Evolutionary conservation across 2,888 invertebrate species (phyloP).

Genomic region (Icerya purchasi): DNA sequence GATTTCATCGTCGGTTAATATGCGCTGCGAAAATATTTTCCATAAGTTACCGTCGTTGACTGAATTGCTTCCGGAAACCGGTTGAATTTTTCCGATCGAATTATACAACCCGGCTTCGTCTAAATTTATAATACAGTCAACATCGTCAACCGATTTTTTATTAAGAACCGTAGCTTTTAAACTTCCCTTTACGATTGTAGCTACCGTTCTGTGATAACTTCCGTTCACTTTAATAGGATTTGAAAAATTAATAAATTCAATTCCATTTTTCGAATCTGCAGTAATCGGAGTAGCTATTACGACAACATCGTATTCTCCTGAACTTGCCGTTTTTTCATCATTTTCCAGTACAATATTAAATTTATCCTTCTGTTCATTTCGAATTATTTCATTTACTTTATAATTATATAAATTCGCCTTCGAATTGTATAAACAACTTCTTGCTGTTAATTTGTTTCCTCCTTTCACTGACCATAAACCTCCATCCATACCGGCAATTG

Average conservation of each 20-base stretch:
- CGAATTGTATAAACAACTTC: constrained; percentile 25
- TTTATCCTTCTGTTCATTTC: constrained; percentile 19
- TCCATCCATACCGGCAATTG: background rate
- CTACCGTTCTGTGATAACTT: constrained; percentile 31
- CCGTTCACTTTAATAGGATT: constrained; percentile 24
- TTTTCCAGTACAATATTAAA: constrained; percentile 10
- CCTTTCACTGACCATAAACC: constrained; percentile 34
- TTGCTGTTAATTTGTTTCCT: constrained; percentile 33
- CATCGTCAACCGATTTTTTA: constrained; percentile 21
- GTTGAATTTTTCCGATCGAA: constrained; percentile 26
- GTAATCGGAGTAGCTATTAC: constrained; percentile 35
- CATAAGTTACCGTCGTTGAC: constrained; percentile 25
- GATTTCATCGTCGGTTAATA: constrained; percentile 27
- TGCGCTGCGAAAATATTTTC: constrained; percentile 34
- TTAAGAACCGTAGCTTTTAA: constrained; percentile 24
- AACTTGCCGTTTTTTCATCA: background rate
- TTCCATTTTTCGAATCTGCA: constrained; percentile 24
- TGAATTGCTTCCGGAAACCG: constrained; percentile 21
- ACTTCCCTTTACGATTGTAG: constrained; percentile 32
- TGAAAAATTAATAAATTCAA: constrained; percentile 29
- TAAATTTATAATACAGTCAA: constrained; percentile 28
- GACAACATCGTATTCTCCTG: constrained; percentile 30
- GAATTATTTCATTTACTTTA: constrained; percentile 23
- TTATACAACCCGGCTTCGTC: constrained; percentile 28
- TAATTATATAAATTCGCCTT: constrained; percentile 25